Evolutionary conservation across 1,140 invertebrate genomes (phyloP), one percentile per base, ranked within the genome.

Genomic region (Plodia interpunctella): DNA sequence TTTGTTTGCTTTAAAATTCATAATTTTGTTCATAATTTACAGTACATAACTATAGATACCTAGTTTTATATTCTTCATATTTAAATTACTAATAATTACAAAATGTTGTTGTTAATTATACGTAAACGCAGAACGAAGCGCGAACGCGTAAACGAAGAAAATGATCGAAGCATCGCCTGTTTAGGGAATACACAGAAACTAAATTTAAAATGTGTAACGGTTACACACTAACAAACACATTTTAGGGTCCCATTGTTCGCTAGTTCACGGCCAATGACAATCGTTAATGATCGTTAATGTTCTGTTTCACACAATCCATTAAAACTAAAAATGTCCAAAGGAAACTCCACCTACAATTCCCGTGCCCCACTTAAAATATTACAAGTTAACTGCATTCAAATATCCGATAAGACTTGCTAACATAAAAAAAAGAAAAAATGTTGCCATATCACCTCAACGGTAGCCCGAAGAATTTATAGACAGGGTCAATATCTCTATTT

Each of bases 301-400:
- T 83, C 76, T 76, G 78, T 78, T 83, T 78, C 70, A 83, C 79
- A 80, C 70, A 66, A 63, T 65, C 76, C 71, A 78, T 78, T 79
- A 80, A 72, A 68, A 76, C 68, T 66, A 72, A 74, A 77, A 66
- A 38, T 55, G 66, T 74, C 66, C 73, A 76, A 79, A 78, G 65
- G 70, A 70, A 77, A 70, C 70, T 68, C 71, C 74, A 65, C 65
- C 55, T 57, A 56, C 62, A 64, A 68, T 66, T 66, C 63, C 57
- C 49, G 19, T 38, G 30, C 8, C 57, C 53, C 68, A 73, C 66
- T 72, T 73, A 63, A 70, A 62, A 72, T 51, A 20, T 59, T 65
- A 69, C 72, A 72, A 70, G 72, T 72, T 73, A 71, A 72, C 66
- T 72, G 63, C 69, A 75, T 77, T 75, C 60, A 55, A 70, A 74